phyloP scores from a whole-genome alignment of 2,888 invertebrate genomes.

The Napeogenes inachia region DNA sequence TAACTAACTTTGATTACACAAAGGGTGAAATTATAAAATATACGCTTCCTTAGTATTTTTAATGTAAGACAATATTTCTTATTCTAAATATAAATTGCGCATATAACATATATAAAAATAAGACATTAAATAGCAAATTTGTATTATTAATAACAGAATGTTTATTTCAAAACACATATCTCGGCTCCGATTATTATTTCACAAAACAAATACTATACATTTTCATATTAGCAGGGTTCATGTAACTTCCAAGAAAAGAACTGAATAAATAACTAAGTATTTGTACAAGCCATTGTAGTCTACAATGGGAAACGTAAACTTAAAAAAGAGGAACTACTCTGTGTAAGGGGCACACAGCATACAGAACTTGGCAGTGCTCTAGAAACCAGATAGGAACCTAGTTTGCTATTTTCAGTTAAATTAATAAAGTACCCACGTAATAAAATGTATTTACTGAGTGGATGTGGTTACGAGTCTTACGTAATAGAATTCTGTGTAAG shows the following conservation, averaged over 20 bases:
- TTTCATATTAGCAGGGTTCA: constrained; percentile 23
- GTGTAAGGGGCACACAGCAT: constrained; percentile 24
- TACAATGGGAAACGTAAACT: constrained; percentile 28
- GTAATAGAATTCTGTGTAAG: not conserved
- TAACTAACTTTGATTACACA: too few species aligned
- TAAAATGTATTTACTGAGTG: constrained; percentile 18
- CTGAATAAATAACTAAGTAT: constrained; percentile 28
- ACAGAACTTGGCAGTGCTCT: constrained; percentile 28
- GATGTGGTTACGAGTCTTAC: constrained; percentile 16
- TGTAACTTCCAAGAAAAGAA: constrained; percentile 25
- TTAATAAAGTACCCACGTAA: constrained; percentile 26
- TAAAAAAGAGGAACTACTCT: constrained; percentile 25
- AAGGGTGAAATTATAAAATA: too few species aligned
- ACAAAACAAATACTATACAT: constrained; percentile 14
- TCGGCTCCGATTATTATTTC: not conserved
- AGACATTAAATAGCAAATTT: too few species aligned
- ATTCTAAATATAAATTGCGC: too few species aligned
- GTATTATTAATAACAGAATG: not conserved
- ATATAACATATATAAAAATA: too few species aligned
- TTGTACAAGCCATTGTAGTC: constrained; percentile 26
- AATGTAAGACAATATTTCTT: too few species aligned
- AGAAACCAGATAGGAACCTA: constrained; percentile 28
- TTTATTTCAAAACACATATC: constrained; percentile 7
- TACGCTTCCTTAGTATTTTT: too few species aligned
- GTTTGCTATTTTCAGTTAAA: constrained; percentile 27